Evolutionary conservation across 2,888 invertebrate species (phyloP).

Genomic region (Agriopis leucophaearia): DNA sequence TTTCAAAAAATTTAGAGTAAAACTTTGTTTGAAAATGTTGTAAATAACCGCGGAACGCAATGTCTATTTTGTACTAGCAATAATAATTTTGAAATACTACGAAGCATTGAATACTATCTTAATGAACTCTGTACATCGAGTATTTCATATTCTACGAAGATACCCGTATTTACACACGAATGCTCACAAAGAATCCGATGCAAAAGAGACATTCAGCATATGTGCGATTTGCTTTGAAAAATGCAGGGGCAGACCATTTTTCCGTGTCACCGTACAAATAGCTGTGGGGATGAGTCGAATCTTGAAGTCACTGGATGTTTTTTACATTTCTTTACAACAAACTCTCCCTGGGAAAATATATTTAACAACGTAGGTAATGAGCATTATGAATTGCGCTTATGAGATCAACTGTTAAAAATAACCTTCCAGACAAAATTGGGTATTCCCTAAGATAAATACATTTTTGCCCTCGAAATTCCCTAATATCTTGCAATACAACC

Average conservation of each 20-base stretch:
- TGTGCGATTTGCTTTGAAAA: slow-evolving; percentile 53
- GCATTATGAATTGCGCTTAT: too few relatives aligned
- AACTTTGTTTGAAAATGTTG: too few relatives aligned
- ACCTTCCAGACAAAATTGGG: too few relatives aligned
- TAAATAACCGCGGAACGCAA: too few relatives aligned
- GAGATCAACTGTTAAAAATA: too few relatives aligned
- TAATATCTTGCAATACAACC: too few relatives aligned
- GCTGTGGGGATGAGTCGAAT: slow-evolving; percentile 69
- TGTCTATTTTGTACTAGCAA: too few relatives aligned
- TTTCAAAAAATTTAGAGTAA: too few relatives aligned
- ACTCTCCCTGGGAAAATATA: background rate
- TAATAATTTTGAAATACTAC: too few relatives aligned
- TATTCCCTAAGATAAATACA: too few relatives aligned
- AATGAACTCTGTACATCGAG: background rate
- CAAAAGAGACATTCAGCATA: slow-evolving; percentile 60
- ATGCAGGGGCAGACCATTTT: slow-evolving; percentile 69
- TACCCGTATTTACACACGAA: slow-evolving; percentile 52
- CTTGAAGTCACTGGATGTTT: slow-evolving; percentile 65
- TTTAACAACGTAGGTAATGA: background rate
- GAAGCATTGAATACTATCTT: too few relatives aligned
- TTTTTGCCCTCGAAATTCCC: too few relatives aligned
- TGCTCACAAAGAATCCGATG: slow-evolving; percentile 57
- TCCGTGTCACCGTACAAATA: slow-evolving; percentile 75
- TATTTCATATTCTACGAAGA: slow-evolving; percentile 32
- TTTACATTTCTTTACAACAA: slow-evolving; percentile 53